Conservation (phyloP, 2,888 invertebrate species). For the Leucophenga montana region DNA sequence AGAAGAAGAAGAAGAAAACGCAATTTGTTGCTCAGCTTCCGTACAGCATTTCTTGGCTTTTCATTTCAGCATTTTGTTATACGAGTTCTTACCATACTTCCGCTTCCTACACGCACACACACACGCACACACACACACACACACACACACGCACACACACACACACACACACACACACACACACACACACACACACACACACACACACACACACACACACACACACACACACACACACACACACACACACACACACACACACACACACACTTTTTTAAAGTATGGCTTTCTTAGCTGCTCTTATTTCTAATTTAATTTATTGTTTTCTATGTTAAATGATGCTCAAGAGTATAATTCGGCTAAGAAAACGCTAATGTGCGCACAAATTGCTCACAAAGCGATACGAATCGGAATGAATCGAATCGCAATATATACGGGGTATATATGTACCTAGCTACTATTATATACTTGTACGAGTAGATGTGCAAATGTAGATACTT, state of each 20-base stretch:
- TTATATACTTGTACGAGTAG: conserved; percentile 32
- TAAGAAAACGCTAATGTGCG: conserved; percentile 58
- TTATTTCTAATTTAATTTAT: conserved; percentile 64
- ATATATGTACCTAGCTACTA: too few relatives aligned
- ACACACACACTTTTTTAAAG: too few relatives aligned
- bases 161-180: too few relatives aligned
- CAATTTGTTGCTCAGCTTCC: conserved; percentile 53
- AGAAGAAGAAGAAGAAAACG: too few relatives aligned
- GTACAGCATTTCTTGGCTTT: conserved; percentile 5
- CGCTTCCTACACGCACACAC: background rate
- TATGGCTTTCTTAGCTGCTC: conserved; percentile 33
- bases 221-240: too few relatives aligned
- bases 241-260: too few relatives aligned
- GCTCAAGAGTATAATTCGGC: conserved; percentile 65
- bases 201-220: too few relatives aligned
- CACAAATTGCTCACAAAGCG: conserved; percentile 55
- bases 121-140: too few relatives aligned
- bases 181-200: too few relatives aligned
- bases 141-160: too few relatives aligned
- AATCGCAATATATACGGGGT: conserved; percentile 35
- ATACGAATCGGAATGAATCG: conserved; percentile 22
- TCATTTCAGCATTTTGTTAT: background rate
- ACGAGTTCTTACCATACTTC: too few relatives aligned
- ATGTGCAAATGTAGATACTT: conserved; percentile 26
- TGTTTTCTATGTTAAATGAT: conserved; percentile 62